Conservation (phyloP, 2,797 vertebrate species). For the Acrocephalus scirpaceus region DNA sequence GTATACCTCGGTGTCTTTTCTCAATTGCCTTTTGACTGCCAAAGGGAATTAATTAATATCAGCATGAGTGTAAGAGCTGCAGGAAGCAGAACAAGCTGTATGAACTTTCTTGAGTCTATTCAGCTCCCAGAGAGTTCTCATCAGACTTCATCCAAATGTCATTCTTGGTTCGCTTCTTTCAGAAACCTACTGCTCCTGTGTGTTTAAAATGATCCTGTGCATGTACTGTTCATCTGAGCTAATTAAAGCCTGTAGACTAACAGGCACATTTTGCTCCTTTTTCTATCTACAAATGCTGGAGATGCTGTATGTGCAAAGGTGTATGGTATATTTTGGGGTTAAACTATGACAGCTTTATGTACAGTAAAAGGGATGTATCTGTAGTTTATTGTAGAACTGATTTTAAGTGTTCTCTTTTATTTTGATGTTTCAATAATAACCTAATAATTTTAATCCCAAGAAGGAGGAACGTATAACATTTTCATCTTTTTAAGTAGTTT, state of each 20-base stretch:
- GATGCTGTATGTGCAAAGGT: not conserved
- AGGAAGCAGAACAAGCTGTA: not conserved
- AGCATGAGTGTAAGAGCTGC: not conserved
- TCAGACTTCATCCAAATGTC: slow-evolving; percentile 11
- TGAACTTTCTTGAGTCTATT: not conserved
- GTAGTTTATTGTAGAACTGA: not conserved
- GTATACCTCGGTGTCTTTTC: not conserved
- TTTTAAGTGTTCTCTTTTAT: not conserved
- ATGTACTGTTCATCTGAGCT: slow-evolving; percentile 5
- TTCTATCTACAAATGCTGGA: not conserved
- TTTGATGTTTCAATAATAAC: not conserved
- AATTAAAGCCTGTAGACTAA: slow-evolving; percentile 28
- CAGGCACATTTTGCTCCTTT: slow-evolving; percentile 6
- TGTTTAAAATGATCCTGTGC: not conserved
- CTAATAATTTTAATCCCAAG: not conserved
- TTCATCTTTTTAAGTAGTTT: not conserved
- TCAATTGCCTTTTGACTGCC: not conserved
- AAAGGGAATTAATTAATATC: not conserved
- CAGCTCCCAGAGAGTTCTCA: not conserved
- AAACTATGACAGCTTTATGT: not conserved
- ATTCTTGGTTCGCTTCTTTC: slow-evolving; percentile 8
- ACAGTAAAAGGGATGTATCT: not conserved
- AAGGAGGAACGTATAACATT: not conserved
- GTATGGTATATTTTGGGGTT: not conserved
- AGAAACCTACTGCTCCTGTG: not conserved